Evolutionary conservation across 2,888 invertebrate genomes (phyloP), one percentile per base, ranked within the genome.

Genomic region (Unio delphinus): DNA sequence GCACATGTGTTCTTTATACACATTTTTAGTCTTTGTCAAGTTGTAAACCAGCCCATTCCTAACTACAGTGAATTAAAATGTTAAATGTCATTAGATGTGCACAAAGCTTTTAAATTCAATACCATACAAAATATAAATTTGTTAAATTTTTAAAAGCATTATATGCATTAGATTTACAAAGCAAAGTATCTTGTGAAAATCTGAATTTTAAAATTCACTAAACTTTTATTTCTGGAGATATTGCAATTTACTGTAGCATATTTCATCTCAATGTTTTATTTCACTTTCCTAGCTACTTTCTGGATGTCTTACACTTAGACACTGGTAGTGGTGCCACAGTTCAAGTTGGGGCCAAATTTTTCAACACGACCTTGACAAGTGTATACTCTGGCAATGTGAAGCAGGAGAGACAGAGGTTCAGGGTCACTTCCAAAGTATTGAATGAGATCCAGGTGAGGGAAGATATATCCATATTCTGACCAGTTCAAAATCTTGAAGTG

Each of bases 231-330:
- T 45, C 45, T 15, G 45, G 45, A 45, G 45, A 45, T 55, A 17
- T 55, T 62, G 15, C 28, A 3, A 30, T 67, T 67, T 55, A 45
- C n/a, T 15, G 58, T 59, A 64, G 64, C 58, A 17, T 17, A 64
- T 18, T 58, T 55, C 7, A 11, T 59, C 17, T n/a, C 45, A 54
- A 45, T 18, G 17, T 26, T 61, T 28, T 30, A 23, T 62, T 8
- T 66, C 20, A 30, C n/a, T 57, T 54, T 60, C 65, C 18, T 72
- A 82, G 82, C 30, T 81, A 80, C 65, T 78, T 78, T 28, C 73
- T 83, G 60, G 74, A 82, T 58, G 73, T 81, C 4, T 67, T 80
- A 18, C 81, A 80, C 70, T 67, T 68, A 26, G 75, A 80, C 23
- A 65, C 30, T 28, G 55, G 65, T 8, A 73, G 63, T 3, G 71